Conservation (phyloP, 2,113 vertebrate species). For the cattle (Bos taurus) region DNA sequence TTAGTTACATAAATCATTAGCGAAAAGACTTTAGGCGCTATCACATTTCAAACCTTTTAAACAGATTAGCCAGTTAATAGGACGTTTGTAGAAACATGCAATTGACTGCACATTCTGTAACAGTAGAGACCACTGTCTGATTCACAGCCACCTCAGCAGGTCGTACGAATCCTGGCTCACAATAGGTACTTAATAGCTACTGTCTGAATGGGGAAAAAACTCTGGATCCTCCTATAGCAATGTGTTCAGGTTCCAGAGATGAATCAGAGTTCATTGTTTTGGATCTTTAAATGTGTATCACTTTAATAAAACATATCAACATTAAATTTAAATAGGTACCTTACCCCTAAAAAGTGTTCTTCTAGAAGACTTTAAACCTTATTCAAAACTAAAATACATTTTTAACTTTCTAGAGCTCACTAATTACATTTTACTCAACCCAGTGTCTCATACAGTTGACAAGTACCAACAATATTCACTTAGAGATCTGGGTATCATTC, state of each 20-base stretch:
- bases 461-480: background rate
- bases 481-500: background rate
- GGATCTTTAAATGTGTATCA: background rate
- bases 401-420: background rate
- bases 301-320: background rate
- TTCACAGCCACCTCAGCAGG: background rate
- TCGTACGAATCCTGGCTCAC: background rate
- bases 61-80: background rate
- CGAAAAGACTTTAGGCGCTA: background rate
- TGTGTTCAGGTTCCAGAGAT: background rate
- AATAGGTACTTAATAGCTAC: background rate
- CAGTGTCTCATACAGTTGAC: background rate
- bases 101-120: background rate
- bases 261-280: background rate
- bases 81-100: background rate
- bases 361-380: background rate
- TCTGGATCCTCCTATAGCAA: background rate
- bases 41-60: background rate
- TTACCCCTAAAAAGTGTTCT: background rate
- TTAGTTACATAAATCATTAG: background rate
- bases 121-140: background rate
- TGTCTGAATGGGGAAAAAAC: background rate
- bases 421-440: background rate
- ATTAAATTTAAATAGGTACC: background rate
- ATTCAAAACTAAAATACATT: background rate